Evolutionary conservation across 2,888 invertebrate genomes (phyloP).

Genomic region (Diarsia mendica): DNA sequence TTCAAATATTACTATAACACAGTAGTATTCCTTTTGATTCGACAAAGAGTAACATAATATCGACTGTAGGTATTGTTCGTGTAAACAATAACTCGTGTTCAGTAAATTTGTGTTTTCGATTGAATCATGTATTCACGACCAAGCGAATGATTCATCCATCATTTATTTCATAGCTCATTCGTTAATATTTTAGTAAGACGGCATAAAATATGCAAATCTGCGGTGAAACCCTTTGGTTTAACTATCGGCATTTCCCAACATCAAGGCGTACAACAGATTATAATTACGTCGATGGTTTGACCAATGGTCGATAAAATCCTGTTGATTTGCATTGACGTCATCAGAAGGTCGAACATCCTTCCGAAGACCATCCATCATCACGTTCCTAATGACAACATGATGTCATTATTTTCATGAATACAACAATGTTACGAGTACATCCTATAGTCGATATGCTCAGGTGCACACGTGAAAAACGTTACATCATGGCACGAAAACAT

Average conservation of each 20-base stretch:
- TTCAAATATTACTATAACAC: background rate
- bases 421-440: conserved; percentile 47
- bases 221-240: conserved; percentile 3
- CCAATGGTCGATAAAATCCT: conserved; percentile 24
- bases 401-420: conserved; percentile 61
- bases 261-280: background rate
- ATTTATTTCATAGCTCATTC: conserved; percentile 3
- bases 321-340: conserved; percentile 25
- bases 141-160: conserved; percentile 22
- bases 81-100: conserved; percentile 20
- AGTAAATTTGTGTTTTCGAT: conserved; percentile 22
- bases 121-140: conserved; percentile 38
- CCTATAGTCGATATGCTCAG: conserved; percentile 34
- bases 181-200: background rate
- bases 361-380: conserved; percentile 39
- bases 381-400: conserved; percentile 44
- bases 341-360: conserved; percentile 16
- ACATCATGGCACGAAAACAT: conserved; percentile 54
- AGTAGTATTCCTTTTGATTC: background rate
- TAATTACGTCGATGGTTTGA: conserved; percentile 28
- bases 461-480: conserved; percentile 42
- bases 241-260: conserved; percentile 21
- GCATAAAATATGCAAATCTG: conserved; percentile 30
- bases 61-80: conserved; percentile 11
- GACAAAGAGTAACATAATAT: conserved; percentile 4